Evolutionary conservation across 2,888 invertebrate genomes (phyloP), one percentile per base, ranked within the genome.

Genomic region (Cerastoderma edule): DNA sequence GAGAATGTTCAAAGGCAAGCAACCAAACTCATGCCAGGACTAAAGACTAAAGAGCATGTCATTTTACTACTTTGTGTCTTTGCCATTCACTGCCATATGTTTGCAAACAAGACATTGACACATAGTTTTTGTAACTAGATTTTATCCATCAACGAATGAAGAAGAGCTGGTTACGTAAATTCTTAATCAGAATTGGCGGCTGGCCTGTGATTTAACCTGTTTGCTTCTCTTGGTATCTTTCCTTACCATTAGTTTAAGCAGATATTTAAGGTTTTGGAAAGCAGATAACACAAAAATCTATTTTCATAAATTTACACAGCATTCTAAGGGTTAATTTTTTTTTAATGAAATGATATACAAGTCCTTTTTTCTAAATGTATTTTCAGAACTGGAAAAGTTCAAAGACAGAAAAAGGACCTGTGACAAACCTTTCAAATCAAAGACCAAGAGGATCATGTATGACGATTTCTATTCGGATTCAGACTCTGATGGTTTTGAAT

Each of bases 401-500:
- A 50, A 48, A 22, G 33, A n/a, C 10, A 19, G 46, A 32, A 28
- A 19, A 22, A 50, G 33, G 22, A n/a, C 13, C 10, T 16, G 24
- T 2, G 33, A 33, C 3, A 50, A 13, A 16, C 5, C 10, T 22
- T 2, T 2, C 19, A 39, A n/a, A 27, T 19, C 4, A 3, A 35
- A 22, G 39, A 60, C 35, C 2, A 35, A 39, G 27, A n/a, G 24
- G 39, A 74, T 75, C 56, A 80, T 80, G 80, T 80, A 80, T 69
- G 72, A 77, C 13, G 72, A 74, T 39, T 72, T 66, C 8, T 72
- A 75, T 27, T 73, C 73, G 5, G 80, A 80, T 46, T 76, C 76
- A 2, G 80, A 80, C 65, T 75, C 76, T 0, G 80, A 80, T 71
- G 80, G 67, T 0, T 80, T 80, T 80, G 80, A 72, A 13, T 24